A percentile compares a stretch with the other conserved stretches of the same genome.
These are phyloP conservation scores for Phrynocephalus versicolor DNA, from an alignment of 2,113 vertebrate species.

Conservation along the genomic window DNA sequence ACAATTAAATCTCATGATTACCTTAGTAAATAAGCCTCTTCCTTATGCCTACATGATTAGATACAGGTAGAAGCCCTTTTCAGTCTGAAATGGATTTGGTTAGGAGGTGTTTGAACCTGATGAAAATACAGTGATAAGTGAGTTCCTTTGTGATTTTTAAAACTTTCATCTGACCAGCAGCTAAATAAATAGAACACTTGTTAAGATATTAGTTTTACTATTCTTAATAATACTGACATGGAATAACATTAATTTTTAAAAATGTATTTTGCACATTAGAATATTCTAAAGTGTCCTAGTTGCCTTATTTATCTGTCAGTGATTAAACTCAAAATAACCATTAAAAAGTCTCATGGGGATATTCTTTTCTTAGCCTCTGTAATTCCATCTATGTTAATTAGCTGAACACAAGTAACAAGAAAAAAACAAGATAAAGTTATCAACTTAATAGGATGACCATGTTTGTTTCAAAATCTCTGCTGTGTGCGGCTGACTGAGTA, in stretches of 20 bases:
- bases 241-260: constrained; percentile 49
- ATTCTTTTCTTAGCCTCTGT: neutral
- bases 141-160: constrained; percentile 76
- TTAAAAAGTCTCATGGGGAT: neutral
- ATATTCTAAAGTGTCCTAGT: constrained; percentile 18
- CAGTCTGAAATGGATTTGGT: constrained; percentile 80
- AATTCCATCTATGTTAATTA: constrained; percentile 25
- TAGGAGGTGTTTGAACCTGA: constrained; percentile 79
- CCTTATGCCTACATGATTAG: constrained; percentile 81
- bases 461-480: neutral
- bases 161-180: constrained; percentile 79
- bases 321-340: constrained; percentile 29
- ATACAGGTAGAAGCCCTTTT: constrained; percentile 80
- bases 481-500: too few species aligned
- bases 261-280: neutral
- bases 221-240: constrained; percentile 13
- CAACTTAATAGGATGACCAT: neutral
- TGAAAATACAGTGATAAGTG: constrained; percentile 87
- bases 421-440: neutral
- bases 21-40: constrained; percentile 64
- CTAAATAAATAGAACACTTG: constrained; percentile 70
- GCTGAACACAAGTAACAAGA: neutral
- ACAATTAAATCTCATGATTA: constrained; percentile 37
- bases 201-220: constrained; percentile 58
- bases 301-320: constrained; percentile 16